Evolutionary conservation across 92 coral and sea anemone genomes (phyloP), one percentile per base, ranked within the genome.

Genomic region (Heliopora coerulea): DNA sequence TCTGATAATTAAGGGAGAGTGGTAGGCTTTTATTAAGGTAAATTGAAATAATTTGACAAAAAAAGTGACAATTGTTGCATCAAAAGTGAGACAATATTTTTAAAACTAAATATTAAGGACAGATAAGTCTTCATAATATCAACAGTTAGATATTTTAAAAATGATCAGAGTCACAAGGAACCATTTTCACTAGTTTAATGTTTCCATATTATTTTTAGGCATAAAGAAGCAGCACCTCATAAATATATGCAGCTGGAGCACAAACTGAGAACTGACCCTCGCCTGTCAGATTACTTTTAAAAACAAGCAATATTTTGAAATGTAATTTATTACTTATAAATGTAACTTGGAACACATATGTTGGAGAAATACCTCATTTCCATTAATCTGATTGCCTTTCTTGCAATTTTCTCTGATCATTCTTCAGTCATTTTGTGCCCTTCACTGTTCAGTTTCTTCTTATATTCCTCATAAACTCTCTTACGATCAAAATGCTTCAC

Each of bases 221-320:
- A 93, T 90, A 93, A 93, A 73, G 98, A 93, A 73, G 87, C 90
- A 78, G 98, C 98, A 2, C 98, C 98, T 21, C 84, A 83, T 23
- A 93, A 88, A 80, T 93, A 93, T 82, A 91, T 93, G 88, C 98
- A 93, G 82, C 72, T 93, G 80, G 98, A 93, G 48, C 98, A 90
- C 33, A 93, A 88, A 78, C 87, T 93, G 40, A 83, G 98, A 26
- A 89, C 69, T 19, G 98, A 93, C 63, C 98, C 98, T 49, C 77
- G 98, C 54, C 78, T 93, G 17, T 63, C 95, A 23, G 98, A 93
- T 52, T 80, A 83, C 68, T 88, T 93, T 78, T 90, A 68, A 78
- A 31, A 56, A 32, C 14, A n/a, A n/a, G n/a, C 19, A 42, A 41
- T 50, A n/a, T 9, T 40, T 65, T 49, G 14, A 65, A 49, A 65